Conservation (phyloP, 2,113 vertebrate species). For the Spermophilus dauricus region DNA sequence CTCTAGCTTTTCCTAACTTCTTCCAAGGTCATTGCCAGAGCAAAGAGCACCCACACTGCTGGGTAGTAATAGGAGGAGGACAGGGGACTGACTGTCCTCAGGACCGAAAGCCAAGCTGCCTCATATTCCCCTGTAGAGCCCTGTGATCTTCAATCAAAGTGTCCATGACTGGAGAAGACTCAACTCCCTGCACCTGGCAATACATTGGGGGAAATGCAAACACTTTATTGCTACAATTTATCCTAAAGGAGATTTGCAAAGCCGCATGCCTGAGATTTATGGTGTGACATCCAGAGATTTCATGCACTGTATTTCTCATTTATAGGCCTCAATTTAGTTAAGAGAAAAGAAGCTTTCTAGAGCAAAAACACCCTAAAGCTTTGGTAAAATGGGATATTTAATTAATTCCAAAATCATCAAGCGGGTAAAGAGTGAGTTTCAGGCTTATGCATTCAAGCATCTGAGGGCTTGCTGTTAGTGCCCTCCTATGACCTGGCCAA, state of each 20-base stretch:
- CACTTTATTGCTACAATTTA: conserved; percentile 80
- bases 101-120: not conserved
- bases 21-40: not conserved
- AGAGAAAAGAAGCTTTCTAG: conserved; percentile 78
- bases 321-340: conserved; percentile 83
- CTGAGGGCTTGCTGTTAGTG: not conserved
- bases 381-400: conserved; percentile 55
- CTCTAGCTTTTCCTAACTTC: not conserved
- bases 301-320: conserved; percentile 82
- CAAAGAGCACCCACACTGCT: not conserved
- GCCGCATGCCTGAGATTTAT: conserved; percentile 76
- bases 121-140: not conserved
- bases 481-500: not conserved
- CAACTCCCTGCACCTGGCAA: conserved; percentile 56
- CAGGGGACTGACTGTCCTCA: not conserved
- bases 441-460: conserved; percentile 1
- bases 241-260: conserved; percentile 79
- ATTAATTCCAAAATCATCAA: conserved; percentile 69
- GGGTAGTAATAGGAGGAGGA: not conserved
- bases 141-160: conserved; percentile 37
- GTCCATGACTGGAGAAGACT: not conserved
- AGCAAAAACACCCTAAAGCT: conserved; percentile 67
- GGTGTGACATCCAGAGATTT: conserved; percentile 75
- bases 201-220: conserved; percentile 71
- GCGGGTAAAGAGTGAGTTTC: not conserved